phyloP scores from a whole-genome alignment of 1,140 invertebrate species.

The Cataglyphis hispanica region DNA sequence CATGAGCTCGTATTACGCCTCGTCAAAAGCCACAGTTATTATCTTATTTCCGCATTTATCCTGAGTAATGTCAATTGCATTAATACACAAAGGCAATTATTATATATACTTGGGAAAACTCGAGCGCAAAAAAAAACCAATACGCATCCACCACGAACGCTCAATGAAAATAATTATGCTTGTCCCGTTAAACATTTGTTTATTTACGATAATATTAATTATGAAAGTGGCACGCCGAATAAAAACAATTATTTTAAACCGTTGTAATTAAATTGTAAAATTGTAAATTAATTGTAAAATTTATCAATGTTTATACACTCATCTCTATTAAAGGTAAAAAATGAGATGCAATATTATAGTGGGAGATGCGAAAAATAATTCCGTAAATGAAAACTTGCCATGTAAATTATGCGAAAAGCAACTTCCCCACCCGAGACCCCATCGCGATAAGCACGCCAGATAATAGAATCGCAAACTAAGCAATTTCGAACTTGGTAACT shows the following conservation, averaged over 20 bases:
- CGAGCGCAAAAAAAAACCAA: neutral
- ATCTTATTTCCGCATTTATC: slow-evolving; percentile 54
- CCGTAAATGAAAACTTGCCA: neutral
- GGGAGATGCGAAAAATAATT: neutral
- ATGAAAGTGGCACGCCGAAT: neutral
- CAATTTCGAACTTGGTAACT: slow-evolving; percentile 7
- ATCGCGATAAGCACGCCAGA: neutral
- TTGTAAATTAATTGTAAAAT: neutral
- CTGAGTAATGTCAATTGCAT: slow-evolving; percentile 48
- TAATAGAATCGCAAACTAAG: slow-evolving; percentile 12
- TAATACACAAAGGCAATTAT: slow-evolving; percentile 29
- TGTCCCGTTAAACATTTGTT: too few species aligned
- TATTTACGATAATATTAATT: slow-evolving; percentile 15
- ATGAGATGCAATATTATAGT: neutral
- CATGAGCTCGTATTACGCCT: slow-evolving; percentile 50
- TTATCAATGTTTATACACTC: neutral
- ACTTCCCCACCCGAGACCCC: neutral
- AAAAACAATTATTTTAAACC: slow-evolving; percentile 16
- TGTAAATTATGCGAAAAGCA: neutral
- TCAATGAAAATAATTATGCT: neutral
- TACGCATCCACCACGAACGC: too few species aligned
- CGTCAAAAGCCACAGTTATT: slow-evolving; percentile 28
- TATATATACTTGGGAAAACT: neutral
- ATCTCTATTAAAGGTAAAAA: neutral
- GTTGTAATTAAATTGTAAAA: neutral